Evolutionary conservation across 92 coral and sea anemone genomes (phyloP).

Genomic region (Micromussa lordhowensis): DNA sequence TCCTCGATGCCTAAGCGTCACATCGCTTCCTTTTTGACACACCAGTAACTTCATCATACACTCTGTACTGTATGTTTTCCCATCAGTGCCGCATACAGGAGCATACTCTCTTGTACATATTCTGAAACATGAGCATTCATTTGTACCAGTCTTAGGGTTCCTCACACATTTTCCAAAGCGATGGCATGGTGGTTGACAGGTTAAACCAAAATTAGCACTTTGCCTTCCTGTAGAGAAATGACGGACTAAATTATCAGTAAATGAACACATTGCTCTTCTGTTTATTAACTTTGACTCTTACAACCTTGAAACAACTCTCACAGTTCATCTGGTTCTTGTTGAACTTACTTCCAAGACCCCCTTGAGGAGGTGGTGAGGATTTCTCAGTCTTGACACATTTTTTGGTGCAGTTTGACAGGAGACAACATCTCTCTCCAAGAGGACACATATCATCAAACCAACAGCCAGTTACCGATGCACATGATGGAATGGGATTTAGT

Average conservation of each 20-base stretch:
- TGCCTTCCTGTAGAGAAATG: no score
- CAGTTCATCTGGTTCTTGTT: not conserved
- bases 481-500: conserved; percentile 21
- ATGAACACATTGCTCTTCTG: not conserved
- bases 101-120: conserved; percentile 39
- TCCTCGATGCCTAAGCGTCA: conserved; percentile 29
- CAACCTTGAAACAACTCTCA: not conserved
- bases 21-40: conserved; percentile 46
- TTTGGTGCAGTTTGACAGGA: conserved; percentile 37
- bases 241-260: not conserved
- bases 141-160: not conserved
- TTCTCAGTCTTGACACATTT: conserved; percentile 21
- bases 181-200: not conserved
- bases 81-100: conserved; percentile 71
- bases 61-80: conserved; percentile 46
- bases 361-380: not conserved
- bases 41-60: conserved; percentile 57
- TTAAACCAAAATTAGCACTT: not conserved
- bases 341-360: not conserved
- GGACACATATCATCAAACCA: conserved; percentile 15
- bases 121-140: conserved; percentile 27
- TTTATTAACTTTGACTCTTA: not conserved
- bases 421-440: conserved; percentile 44
- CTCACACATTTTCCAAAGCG: not conserved
- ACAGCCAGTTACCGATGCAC: conserved; percentile 30